Evolutionary conservation across 2,888 invertebrate species (phyloP).

Genomic region (Mesorhabditis spiculigera): DNA sequence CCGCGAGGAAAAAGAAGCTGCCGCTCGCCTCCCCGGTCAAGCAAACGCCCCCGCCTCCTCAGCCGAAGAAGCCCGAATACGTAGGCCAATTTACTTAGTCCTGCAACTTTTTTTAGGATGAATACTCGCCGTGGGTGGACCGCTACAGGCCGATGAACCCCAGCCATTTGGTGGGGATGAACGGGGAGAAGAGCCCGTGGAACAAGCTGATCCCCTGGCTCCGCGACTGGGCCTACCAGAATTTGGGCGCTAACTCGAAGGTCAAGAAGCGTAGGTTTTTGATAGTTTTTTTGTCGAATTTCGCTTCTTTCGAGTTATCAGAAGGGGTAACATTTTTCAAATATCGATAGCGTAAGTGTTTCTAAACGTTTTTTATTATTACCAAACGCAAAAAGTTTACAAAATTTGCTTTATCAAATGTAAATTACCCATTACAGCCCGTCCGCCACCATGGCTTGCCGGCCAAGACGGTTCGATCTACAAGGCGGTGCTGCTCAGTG

Average conservation of each 20-base stretch:
- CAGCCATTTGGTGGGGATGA: slow-evolving; percentile 88
- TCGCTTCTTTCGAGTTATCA: slow-evolving; percentile 6
- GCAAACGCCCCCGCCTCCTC: too few relatives aligned
- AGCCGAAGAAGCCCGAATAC: too few relatives aligned
- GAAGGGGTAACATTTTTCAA: slow-evolving; percentile 8
- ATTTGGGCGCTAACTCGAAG: slow-evolving; percentile 66
- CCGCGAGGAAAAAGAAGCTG: too few relatives aligned
- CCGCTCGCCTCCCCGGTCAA: too few relatives aligned
- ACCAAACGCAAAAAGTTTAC: background rate
- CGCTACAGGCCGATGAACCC: slow-evolving; percentile 64
- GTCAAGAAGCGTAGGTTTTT: slow-evolving; percentile 65
- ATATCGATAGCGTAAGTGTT: background rate
- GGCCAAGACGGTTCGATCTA: slow-evolving; percentile 76
- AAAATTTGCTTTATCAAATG: background rate
- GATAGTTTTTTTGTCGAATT: background rate
- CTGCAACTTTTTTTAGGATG: background rate
- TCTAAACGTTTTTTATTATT: background rate
- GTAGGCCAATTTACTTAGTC: background rate
- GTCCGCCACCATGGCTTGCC: slow-evolving; percentile 41
- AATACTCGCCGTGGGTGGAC: slow-evolving; percentile 45
- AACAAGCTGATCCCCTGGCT: slow-evolving; percentile 84
- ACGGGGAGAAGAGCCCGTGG: slow-evolving; percentile 82
- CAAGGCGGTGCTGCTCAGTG: slow-evolving; percentile 88
- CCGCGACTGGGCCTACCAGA: slow-evolving; percentile 78
- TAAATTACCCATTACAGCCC: slow-evolving; percentile 29